phyloP scores from a whole-genome alignment of 2,888 invertebrate species.

The Andrena chrysosceles region DNA sequence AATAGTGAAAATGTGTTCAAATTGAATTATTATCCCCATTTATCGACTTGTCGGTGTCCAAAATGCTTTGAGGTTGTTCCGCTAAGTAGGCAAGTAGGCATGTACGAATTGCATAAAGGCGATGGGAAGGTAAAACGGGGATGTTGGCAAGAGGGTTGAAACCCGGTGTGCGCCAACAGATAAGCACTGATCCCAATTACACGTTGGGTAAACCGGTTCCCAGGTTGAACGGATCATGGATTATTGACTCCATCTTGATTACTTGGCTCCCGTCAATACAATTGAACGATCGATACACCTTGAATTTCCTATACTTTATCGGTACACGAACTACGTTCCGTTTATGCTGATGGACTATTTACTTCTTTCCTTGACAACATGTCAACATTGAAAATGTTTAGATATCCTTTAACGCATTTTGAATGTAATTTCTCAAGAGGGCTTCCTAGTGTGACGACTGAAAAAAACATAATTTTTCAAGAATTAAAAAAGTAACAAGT shows the following conservation, averaged over 20 bases:
- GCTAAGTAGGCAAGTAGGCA: constrained; percentile 59
- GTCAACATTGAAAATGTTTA: too few relatives aligned
- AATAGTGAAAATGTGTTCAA: constrained; percentile 1
- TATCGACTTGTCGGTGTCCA: constrained; percentile 36
- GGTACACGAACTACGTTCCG: background rate
- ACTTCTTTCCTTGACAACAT: background rate
- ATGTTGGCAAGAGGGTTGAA: constrained; percentile 55
- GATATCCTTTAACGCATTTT: too few relatives aligned
- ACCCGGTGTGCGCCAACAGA: constrained; percentile 80
- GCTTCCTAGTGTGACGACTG: too few relatives aligned
- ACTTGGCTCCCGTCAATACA: constrained; percentile 67
- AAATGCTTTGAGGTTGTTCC: constrained; percentile 51
- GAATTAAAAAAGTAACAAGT: too few relatives aligned
- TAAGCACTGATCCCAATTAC: constrained; percentile 84
- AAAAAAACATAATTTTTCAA: too few relatives aligned
- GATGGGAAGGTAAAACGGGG: constrained; percentile 51
- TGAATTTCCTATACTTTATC: constrained; percentile 52
- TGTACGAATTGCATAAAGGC: constrained; percentile 56
- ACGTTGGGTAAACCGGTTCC: constrained; percentile 78
- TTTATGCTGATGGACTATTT: background rate
- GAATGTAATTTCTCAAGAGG: too few relatives aligned
- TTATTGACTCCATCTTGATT: constrained; percentile 82
- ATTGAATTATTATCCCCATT: constrained; percentile 32
- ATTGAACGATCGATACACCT: constrained; percentile 68
- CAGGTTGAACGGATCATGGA: constrained; percentile 82